phyloP scores from a whole-genome alignment of 92 coral and sea anemone genomes.

The Chrysogorgia sp. region DNA sequence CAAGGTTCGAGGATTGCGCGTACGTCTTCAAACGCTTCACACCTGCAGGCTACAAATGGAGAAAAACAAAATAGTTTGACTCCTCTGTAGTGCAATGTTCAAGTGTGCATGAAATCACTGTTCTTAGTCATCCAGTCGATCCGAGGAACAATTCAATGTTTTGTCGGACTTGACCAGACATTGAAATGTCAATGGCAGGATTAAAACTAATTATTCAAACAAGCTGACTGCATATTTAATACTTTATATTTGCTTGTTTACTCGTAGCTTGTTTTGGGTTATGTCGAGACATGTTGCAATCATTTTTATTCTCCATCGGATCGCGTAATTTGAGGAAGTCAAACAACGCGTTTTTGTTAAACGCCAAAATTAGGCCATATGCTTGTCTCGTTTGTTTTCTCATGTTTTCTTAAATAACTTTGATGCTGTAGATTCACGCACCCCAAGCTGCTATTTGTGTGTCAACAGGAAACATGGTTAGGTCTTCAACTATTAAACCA shows the following conservation, averaged over 20 bases:
- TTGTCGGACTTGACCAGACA: not conserved
- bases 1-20: too few species aligned
- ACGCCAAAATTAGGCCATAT: not conserved
- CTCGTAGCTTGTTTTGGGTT: too few species aligned
- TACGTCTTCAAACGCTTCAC: not conserved
- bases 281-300: too few species aligned
- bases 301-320: too few species aligned
- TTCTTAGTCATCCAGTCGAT: not conserved
- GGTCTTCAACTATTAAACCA: not conserved
- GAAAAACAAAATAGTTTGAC: not conserved
- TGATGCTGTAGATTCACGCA: slow-evolving; percentile 17
- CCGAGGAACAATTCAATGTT: not conserved
- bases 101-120: slow-evolving; percentile 24
- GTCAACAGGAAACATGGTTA: slow-evolving; percentile 36
- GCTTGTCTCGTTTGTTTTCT: not conserved
- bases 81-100: not conserved
- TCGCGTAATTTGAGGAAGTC: too few species aligned
- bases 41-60: not conserved
- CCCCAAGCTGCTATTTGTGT: slow-evolving; percentile 40
- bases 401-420: slow-evolving; percentile 37
- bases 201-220: not conserved
- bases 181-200: not conserved
- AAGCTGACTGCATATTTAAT: not conserved
- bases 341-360: not conserved
- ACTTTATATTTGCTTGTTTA: too few species aligned